These are phyloP conservation scores for Coenobita brevimanus DNA, from an alignment of 1,140 invertebrate genomes.

Conservation along the genomic window DNA sequence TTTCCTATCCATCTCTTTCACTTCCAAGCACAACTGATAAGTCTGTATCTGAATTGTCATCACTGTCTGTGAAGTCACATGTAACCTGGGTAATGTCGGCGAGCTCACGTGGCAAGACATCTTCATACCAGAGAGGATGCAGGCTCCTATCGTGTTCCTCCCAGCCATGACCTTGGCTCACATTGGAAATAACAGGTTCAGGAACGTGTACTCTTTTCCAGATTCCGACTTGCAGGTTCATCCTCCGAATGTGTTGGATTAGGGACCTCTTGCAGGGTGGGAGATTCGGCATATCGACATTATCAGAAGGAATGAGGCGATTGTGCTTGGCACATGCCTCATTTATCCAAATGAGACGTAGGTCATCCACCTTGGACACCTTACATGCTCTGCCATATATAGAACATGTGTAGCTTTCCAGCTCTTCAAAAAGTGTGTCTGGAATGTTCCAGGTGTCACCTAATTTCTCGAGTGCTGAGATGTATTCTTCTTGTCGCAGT, in stretches of 20 bases:
- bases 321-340: not conserved
- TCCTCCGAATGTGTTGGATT: not conserved
- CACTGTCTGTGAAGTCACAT: not conserved
- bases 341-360: not conserved
- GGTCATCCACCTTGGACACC: not conserved
- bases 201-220: not conserved
- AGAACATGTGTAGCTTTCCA: not conserved
- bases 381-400: not conserved
- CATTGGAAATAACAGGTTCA: not conserved
- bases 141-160: not conserved
- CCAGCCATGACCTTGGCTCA: too few species aligned
- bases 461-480: too few species aligned
- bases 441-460: too few species aligned
- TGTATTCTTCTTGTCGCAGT: too few species aligned
- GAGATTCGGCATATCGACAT: constrained; percentile 4
- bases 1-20: not conserved
- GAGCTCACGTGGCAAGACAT: not conserved
- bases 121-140: constrained; percentile 12
- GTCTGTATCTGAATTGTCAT: too few species aligned
- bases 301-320: too few species aligned
- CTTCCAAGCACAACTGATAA: not conserved
- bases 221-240: constrained; percentile 3
- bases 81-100: not conserved
- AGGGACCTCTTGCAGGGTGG: constrained; percentile 9
- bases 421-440: not conserved